Base-by-base conservation (phyloP, 2,888 invertebrate species). In the Empis livida region DNA sequence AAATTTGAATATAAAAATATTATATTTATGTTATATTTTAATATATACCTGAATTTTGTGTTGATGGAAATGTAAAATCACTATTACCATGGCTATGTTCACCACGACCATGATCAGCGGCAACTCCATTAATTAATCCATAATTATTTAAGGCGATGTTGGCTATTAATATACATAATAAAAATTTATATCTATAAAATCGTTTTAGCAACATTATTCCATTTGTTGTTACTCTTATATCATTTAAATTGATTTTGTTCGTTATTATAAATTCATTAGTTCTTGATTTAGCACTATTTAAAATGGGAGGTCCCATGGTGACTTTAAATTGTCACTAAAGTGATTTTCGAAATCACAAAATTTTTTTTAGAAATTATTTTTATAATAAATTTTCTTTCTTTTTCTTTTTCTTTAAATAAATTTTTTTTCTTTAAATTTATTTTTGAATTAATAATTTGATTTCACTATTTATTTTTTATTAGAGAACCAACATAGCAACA, bases 61-160 rank as follows among this genome's bases (percentile, higher is more conserved):
- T 16, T 17, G 39, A 17, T 39, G 39, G 39, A 39, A 39, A 39
- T 39, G 39, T 13, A 39, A 39, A 39, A 39, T 17, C 17, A 37
- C 37, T 14, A 17, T 11, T 17, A 39, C 17, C 39, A 39, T 39
- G 23, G 9, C 23, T 27, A 27, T 27, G 23, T 27, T 27, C 23
- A 27, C 23, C 17, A 17, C 39, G 39, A 10, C 39, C 39, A 39
- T 39, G 39, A 17, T 39, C 39, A 17, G 39, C 39, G 14, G 16
- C 17, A 39, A 39, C 17, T 17, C 39, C 39, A 39, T 39, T 13
- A 17, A 39, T 39, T 17, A 17, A 39, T 39, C 39, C 39, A 39
- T 17, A 39, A 39, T 39, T 39, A 17, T 17, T 39, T 39, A 39
- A 39, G 39, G 39, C 39, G 39, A 39, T 39, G 39, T 39, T 39